These are phyloP conservation scores for Ophiodon elongatus DNA, from an alignment of 2,113 vertebrate species.

Conservation along the genomic window DNA sequence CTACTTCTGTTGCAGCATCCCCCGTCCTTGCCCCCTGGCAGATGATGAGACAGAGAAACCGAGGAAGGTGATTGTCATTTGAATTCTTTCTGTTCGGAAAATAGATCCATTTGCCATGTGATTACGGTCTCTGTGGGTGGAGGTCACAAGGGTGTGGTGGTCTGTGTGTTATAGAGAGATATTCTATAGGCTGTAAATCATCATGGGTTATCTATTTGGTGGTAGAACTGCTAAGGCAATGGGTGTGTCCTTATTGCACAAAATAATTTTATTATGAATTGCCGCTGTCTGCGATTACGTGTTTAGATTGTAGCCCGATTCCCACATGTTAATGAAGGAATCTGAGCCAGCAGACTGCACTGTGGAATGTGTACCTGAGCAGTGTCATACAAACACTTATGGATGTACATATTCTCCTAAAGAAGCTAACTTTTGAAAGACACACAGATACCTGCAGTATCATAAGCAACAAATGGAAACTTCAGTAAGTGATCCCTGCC, in stretches of 20 bases:
- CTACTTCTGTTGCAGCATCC: slow-evolving; percentile 36
- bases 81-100: slow-evolving; percentile 63
- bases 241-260: slow-evolving; percentile 52
- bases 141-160: slow-evolving; percentile 42
- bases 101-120: slow-evolving; percentile 55
- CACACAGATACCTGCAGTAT: slow-evolving; percentile 72
- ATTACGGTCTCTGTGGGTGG: slow-evolving; percentile 15
- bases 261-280: slow-evolving; percentile 62
- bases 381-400: slow-evolving; percentile 27
- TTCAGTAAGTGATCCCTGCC: slow-evolving; percentile 51
- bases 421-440: slow-evolving; percentile 51
- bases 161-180: slow-evolving; percentile 33
- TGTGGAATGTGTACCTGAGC: slow-evolving; percentile 69
- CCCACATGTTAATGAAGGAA: slow-evolving; percentile 54
- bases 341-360: slow-evolving; percentile 45
- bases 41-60: slow-evolving; percentile 58
- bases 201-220: slow-evolving; percentile 54
- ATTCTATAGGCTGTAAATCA: slow-evolving; percentile 65
- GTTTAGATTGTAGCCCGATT: slow-evolving; percentile 69
- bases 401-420: slow-evolving; percentile 28
- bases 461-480: slow-evolving; percentile 57
- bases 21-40: slow-evolving; percentile 69
- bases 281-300: slow-evolving; percentile 36
- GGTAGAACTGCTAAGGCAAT: slow-evolving; percentile 21
- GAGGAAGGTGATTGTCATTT: slow-evolving; percentile 53